Conservation (phyloP, 2,797 vertebrate species). For the Gouania willdenowi region DNA sequence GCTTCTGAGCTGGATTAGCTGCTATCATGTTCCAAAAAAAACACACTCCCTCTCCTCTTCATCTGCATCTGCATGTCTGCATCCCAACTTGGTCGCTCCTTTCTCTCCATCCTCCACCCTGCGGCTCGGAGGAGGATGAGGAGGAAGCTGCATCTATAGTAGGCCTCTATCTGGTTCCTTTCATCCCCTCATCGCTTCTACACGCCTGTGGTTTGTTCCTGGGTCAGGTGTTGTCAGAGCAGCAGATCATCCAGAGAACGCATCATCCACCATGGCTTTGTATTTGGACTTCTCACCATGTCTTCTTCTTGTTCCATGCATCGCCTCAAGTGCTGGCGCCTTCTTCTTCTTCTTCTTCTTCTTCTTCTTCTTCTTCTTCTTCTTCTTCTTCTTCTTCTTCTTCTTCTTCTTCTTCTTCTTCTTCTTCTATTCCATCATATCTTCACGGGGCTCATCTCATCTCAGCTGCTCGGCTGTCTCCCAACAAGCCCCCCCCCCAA, state of each 20-base stretch:
- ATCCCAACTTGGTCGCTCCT: conserved; percentile 9
- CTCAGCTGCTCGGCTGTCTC: conserved; percentile 27
- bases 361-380: conserved; percentile 10
- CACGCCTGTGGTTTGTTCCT: conserved; percentile 33
- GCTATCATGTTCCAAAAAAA: conserved; percentile 27
- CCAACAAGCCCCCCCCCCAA: conserved; percentile 14
- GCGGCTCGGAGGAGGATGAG: not conserved
- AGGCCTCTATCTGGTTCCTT: conserved; percentile 34
- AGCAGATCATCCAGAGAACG: conserved; percentile 24
- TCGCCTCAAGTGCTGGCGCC: conserved; percentile 31
- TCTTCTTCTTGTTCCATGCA: conserved; percentile 18
- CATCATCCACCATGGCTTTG: conserved; percentile 24
- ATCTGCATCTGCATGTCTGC: conserved; percentile 11
- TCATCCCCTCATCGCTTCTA: conserved; percentile 25
- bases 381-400: conserved; percentile 14
- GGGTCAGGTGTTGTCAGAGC: conserved; percentile 52
- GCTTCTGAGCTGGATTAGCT: conserved; percentile 26
- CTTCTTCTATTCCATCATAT: conserved; percentile 3
- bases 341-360: conserved; percentile 10
- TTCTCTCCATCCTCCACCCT: conserved; percentile 17
- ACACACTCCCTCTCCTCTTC: not conserved
- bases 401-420: conserved; percentile 6
- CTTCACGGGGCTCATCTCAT: conserved; percentile 32
- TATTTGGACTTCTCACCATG: conserved; percentile 45
- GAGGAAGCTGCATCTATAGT: not conserved